Percentiles rank a stretch among this genome's conserved stretches.
Conservation (phyloP, 1,140 invertebrate species). For the Notospermus geniculatus region DNA sequence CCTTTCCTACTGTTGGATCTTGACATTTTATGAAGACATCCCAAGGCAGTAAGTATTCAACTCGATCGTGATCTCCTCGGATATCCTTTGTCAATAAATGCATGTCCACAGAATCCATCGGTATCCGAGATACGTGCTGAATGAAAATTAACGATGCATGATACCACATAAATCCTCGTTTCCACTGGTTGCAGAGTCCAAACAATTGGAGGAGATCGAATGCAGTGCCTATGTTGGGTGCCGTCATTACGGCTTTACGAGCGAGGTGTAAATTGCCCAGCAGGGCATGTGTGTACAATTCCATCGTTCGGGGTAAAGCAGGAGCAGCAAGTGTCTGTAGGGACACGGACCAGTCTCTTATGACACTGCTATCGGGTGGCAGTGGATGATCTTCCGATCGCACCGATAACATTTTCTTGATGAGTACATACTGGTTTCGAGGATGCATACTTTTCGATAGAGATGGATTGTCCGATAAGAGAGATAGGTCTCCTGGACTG, state of each 20-base stretch:
- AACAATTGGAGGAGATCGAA: neutral
- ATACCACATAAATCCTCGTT: neutral
- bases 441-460: neutral
- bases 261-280: neutral
- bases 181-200: conserved; percentile 1
- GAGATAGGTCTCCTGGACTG: neutral
- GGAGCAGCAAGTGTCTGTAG: neutral
- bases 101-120: neutral
- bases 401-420: neutral
- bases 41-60: too few relatives aligned
- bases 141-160: neutral
- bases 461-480: neutral
- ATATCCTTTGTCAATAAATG: neutral
- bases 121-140: neutral
- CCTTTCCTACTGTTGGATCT: neutral
- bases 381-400: neutral
- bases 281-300: neutral
- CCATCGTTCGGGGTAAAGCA: neutral
- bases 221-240: neutral
- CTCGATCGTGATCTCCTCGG: neutral
- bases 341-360: neutral
- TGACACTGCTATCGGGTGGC: neutral
- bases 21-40: too few relatives aligned
- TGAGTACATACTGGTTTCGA: neutral
- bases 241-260: neutral